These are phyloP conservation scores for Sebastes diploproa DNA, from an alignment of 2,797 vertebrate species.

Conservation along the genomic window DNA sequence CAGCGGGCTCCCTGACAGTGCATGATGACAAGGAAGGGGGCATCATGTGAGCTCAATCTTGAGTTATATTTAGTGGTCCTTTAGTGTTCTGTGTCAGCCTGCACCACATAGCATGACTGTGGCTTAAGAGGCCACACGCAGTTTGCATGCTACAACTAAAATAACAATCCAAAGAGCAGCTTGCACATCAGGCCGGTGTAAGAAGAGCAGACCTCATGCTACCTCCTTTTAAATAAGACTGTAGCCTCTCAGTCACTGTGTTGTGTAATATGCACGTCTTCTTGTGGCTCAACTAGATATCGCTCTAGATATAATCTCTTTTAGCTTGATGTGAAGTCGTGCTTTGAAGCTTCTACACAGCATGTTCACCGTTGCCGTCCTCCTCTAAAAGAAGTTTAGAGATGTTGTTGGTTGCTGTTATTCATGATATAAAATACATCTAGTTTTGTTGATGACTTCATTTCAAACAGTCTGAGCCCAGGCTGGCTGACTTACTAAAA, in stretches of 20 bases:
- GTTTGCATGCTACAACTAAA: slow-evolving; percentile 37
- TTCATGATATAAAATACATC: neutral
- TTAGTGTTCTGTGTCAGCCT: slow-evolving; percentile 42
- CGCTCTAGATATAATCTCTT: neutral
- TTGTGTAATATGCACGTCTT: slow-evolving; percentile 22
- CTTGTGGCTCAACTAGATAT: neutral
- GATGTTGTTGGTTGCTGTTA: neutral
- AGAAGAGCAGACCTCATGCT: neutral
- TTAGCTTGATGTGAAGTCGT: slow-evolving; percentile 1
- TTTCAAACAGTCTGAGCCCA: neutral
- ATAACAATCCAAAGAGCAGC: slow-evolving; percentile 29
- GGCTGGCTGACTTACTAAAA: neutral
- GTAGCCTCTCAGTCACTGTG: neutral
- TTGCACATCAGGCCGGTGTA: slow-evolving; percentile 9
- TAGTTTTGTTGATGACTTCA: neutral
- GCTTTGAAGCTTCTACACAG: neutral
- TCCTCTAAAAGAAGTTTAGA: neutral
- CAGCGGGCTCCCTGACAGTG: slow-evolving; percentile 6
- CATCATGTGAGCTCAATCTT: slow-evolving; percentile 64
- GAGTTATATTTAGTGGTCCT: slow-evolving; percentile 65
- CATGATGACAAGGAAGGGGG: slow-evolving; percentile 27
- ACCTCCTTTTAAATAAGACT: neutral
- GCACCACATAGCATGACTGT: slow-evolving; percentile 41
- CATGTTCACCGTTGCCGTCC: neutral
- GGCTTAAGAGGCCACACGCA: slow-evolving; percentile 23